Evolutionary conservation across 2,113 vertebrate species (phyloP).

Genomic region (Aleadryas rufinucha): DNA sequence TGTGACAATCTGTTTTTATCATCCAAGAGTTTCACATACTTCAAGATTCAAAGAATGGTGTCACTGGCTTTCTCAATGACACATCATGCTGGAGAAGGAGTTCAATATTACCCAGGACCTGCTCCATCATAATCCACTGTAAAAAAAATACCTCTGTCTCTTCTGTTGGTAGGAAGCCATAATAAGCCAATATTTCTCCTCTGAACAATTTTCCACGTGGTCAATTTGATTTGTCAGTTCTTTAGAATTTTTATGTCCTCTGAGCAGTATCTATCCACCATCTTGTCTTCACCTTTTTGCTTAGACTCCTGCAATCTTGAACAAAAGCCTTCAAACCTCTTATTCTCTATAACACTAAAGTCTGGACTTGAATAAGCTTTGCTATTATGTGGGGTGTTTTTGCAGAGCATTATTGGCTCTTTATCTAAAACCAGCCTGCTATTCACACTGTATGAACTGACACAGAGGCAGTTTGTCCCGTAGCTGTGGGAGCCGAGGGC

Average conservation of each 20-base stretch:
- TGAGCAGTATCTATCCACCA: constrained; percentile 11
- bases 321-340: constrained; percentile 18
- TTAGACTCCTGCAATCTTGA: background rate
- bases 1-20: background rate
- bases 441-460: rapidly evolving
- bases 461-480: rapidly evolving
- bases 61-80: background rate
- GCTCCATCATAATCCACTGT: constrained; percentile 45
- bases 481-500: background rate
- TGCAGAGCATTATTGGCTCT: background rate
- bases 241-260: constrained; percentile 21
- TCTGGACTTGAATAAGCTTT: background rate
- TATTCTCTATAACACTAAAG: background rate
- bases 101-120: background rate
- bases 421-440: background rate
- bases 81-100: background rate
- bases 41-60: background rate
- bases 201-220: constrained; percentile 9
- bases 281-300: background rate
- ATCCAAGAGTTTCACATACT: background rate
- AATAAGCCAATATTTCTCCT: constrained; percentile 42
- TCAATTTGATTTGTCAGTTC: constrained; percentile 39
- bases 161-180: constrained; percentile 25
- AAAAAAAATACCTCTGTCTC: background rate
- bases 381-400: background rate